Evolutionary conservation across 2,888 invertebrate genomes (phyloP).

Genomic region (Allygus modestus): DNA sequence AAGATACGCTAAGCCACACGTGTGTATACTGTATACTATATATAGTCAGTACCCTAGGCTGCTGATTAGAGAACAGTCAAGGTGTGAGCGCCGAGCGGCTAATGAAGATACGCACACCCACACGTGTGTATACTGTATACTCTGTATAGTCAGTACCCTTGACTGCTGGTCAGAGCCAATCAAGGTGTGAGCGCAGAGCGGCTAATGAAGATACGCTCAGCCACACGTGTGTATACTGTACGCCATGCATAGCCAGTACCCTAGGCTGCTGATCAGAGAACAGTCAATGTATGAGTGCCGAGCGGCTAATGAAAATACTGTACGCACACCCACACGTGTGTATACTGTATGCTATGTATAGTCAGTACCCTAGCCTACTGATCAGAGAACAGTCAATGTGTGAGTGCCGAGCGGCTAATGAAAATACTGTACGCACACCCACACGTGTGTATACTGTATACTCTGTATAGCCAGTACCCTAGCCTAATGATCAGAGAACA

Average conservation of each 20-base stretch:
- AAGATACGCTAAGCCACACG: not conserved
- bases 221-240: too few species aligned
- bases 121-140: not conserved
- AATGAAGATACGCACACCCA: slow-evolving; percentile 17
- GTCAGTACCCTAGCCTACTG: not conserved
- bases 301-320: too few species aligned
- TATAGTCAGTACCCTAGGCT: not conserved
- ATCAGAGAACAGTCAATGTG: not conserved
- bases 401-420: slow-evolving; percentile 13
- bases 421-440: slow-evolving; percentile 10
- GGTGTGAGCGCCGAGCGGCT: slow-evolving; percentile 18
- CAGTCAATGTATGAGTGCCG: not conserved
- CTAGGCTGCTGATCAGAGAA: not conserved
- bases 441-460: not conserved
- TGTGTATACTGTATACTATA: not conserved
- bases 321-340: not conserved
- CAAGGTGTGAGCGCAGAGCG: too few species aligned
- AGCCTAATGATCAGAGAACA: too few species aligned
- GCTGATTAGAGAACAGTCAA: not conserved
- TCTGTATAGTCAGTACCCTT: not conserved
- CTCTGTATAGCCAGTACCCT: not conserved
- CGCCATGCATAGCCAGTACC: too few species aligned
- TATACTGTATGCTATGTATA: not conserved
- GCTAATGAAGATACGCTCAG: not conserved
- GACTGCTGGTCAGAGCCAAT: not conserved